Conservation (phyloP, 2,797 vertebrate genomes). For the Ibycter americanus region DNA sequence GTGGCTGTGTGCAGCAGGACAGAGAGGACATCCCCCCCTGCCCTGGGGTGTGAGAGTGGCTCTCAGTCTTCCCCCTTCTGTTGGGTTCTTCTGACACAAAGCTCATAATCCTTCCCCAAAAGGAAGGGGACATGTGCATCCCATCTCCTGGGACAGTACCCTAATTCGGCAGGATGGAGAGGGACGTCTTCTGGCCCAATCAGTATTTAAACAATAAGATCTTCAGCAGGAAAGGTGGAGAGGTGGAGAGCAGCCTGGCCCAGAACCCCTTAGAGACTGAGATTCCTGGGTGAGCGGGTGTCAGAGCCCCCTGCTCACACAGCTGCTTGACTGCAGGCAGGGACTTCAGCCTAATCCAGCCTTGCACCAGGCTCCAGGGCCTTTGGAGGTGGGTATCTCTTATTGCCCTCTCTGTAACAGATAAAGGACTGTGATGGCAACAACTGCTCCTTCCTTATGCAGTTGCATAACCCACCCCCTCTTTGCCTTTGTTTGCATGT, state of each 20-base stretch:
- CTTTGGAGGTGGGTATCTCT: not conserved
- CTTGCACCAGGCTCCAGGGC: not conserved
- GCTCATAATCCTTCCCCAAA: not conserved
- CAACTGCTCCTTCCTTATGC: not conserved
- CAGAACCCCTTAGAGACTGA: not conserved
- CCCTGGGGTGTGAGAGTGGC: not conserved
- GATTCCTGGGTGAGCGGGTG: not conserved
- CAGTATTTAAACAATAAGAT: not conserved
- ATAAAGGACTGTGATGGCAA: not conserved
- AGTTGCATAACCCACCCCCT: not conserved
- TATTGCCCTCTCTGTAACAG: not conserved
- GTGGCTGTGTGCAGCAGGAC: not conserved
- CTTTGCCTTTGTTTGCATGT: not conserved
- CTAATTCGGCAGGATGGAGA: not conserved
- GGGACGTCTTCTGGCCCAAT: not conserved
- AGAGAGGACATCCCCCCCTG: not conserved
- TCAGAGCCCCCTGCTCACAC: not conserved
- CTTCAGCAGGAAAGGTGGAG: not conserved
- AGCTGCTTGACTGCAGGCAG: not conserved
- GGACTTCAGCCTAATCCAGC: not conserved
- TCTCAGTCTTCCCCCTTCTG: not conserved
- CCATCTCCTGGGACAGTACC: not conserved
- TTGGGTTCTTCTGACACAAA: not conserved
- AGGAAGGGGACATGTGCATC: not conserved
- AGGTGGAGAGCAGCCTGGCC: not conserved